Evolutionary conservation across 2,113 vertebrate genomes (phyloP).

Genomic region (Eleginops maclovinus): DNA sequence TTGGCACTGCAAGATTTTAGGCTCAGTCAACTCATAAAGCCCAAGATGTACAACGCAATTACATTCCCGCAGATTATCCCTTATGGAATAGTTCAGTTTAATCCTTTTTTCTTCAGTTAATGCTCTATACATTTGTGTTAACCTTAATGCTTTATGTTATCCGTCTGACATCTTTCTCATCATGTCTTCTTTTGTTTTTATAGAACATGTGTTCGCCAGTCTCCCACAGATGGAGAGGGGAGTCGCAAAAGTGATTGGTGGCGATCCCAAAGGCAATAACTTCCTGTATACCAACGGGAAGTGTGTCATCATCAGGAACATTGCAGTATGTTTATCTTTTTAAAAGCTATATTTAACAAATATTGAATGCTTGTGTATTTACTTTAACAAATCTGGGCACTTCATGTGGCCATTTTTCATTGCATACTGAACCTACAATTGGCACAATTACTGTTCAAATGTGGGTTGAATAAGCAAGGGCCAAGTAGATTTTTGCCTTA

Average conservation of each 20-base stretch:
- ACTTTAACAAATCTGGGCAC: background rate
- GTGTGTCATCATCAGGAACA: conserved; percentile 94
- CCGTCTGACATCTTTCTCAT: background rate
- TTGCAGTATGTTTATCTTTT: conserved; percentile 85
- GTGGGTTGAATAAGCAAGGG: no score
- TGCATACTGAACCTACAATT: no score
- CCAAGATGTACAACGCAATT: background rate
- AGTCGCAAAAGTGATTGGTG: conserved; percentile 93
- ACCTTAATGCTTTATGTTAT: background rate
- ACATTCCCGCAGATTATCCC: background rate
- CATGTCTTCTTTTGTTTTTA: conserved; percentile 33
- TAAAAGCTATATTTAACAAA: background rate
- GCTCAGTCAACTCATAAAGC: background rate
- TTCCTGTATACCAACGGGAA: conserved; percentile 98
- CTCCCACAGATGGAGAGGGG: conserved; percentile 97
- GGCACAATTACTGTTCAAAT: no score
- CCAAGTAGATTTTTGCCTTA: no score
- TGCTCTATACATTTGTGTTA: background rate
- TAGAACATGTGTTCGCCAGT: conserved; percentile 94
- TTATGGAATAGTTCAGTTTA: background rate
- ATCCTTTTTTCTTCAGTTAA: background rate
- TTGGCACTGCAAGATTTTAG: background rate
- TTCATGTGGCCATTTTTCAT: background rate
- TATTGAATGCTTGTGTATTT: background rate
- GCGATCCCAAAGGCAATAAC: conserved; percentile 95